Conservation (phyloP, 2,113 vertebrate species). For the Hoplias malabaricus region DNA sequence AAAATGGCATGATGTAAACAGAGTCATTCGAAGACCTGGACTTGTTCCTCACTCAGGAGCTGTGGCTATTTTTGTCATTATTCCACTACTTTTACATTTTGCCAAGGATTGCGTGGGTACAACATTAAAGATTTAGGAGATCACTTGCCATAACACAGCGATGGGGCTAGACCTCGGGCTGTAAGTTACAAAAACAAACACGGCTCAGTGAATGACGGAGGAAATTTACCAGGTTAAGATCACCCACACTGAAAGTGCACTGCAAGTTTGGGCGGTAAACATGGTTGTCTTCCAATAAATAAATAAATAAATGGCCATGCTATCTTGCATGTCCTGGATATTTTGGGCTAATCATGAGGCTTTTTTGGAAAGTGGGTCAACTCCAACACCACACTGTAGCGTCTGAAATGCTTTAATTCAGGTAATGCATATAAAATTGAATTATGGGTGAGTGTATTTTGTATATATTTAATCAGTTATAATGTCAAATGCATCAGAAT, state of each 20-base stretch:
- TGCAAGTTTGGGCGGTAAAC: not conserved
- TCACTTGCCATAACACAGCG: conserved; percentile 13
- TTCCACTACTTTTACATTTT: not conserved
- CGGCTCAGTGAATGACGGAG: conserved; percentile 18
- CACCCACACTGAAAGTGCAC: not conserved
- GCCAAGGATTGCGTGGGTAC: not conserved
- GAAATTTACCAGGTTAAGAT: conserved; percentile 17
- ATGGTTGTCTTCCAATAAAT: not conserved
- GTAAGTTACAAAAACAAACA: conserved; percentile 13
- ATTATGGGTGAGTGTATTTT: not conserved
- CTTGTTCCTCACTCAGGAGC: not conserved
- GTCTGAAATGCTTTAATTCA: not conserved
- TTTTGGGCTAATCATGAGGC: not conserved
- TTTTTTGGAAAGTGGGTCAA: not conserved
- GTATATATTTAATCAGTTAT: not conserved
- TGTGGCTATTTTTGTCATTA: not conserved
- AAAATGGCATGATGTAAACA: too few species aligned
- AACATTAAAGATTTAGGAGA: conserved; percentile 32
- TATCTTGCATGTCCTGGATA: not conserved
- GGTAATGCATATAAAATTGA: not conserved
- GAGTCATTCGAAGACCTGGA: not conserved
- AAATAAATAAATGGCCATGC: not conserved
- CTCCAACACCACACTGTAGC: not conserved
- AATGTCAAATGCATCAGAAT: not conserved
- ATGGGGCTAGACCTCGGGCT: conserved; percentile 25